Percentiles rank a stretch among this genome's conserved stretches.
Conservation (phyloP, 2,113 vertebrate genomes). For the Xiphias gladius region DNA sequence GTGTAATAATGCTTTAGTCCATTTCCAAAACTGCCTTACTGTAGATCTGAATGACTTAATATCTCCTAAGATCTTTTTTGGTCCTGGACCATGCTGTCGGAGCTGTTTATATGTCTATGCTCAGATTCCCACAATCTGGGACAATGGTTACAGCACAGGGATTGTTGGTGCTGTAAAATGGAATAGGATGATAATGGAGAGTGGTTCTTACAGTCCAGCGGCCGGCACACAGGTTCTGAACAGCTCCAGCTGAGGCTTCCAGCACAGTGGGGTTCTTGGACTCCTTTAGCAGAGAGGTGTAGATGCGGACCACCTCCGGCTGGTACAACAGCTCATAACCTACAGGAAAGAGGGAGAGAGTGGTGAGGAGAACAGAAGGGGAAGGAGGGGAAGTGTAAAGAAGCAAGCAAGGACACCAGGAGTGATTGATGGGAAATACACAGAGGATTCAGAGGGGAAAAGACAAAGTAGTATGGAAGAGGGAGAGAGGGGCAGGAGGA, state of each 20-base stretch:
- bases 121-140: neutral
- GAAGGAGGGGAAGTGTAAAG: neutral
- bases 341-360: slow-evolving; percentile 59
- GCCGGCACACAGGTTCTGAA: slow-evolving; percentile 97
- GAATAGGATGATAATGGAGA: neutral
- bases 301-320: slow-evolving; percentile 94
- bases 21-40: neutral
- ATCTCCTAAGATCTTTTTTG: neutral
- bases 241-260: slow-evolving; percentile 94
- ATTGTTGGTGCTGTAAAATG: neutral
- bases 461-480: neutral
- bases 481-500: neutral
- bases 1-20: neutral
- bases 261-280: slow-evolving; percentile 92
- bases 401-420: neutral
- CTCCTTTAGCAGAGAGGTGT: slow-evolving; percentile 93
- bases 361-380: fast-evolving
- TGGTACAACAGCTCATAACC: slow-evolving; percentile 96
- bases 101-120: neutral
- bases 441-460: neutral
- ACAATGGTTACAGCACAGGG: neutral
- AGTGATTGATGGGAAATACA: neutral
- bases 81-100: neutral
- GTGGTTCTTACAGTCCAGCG: slow-evolving; percentile 87
- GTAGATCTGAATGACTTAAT: neutral